These are phyloP conservation scores for Pelvicachromis taeniatus DNA, from an alignment of 2,113 vertebrate genomes.

Conservation along the genomic window DNA sequence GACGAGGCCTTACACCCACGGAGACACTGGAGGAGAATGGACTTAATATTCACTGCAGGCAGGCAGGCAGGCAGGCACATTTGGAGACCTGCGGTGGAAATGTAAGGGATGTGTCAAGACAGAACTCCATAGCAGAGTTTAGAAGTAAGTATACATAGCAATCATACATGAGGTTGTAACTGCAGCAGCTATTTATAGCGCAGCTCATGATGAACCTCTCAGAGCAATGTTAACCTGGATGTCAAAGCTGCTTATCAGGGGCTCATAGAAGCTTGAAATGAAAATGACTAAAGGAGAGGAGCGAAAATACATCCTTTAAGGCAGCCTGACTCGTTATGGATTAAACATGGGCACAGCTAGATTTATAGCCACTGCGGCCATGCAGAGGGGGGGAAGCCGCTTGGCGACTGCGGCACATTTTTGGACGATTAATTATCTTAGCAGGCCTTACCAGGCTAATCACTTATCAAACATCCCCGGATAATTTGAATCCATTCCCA, in stretches of 20 bases:
- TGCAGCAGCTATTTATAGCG: background rate
- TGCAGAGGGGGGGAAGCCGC: background rate
- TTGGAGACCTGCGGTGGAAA: constrained; percentile 3
- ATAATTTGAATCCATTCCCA: constrained; percentile 24
- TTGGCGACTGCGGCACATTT: constrained; percentile 12
- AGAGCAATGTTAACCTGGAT: background rate
- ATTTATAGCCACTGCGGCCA: background rate
- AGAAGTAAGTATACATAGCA: background rate
- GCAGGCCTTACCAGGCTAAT: constrained; percentile 27
- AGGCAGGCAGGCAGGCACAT: background rate
- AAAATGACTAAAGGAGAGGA: background rate
- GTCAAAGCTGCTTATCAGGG: background rate
- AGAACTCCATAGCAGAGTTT: background rate
- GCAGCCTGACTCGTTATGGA: background rate
- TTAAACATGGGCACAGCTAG: background rate
- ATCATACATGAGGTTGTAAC: background rate
- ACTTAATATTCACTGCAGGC: constrained; percentile 59
- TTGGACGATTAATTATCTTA: constrained; percentile 51
- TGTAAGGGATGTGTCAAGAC: background rate
- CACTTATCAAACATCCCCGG: constrained; percentile 46
- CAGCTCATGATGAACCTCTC: constrained; percentile 2
- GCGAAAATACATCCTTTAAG: background rate
- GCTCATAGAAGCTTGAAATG: background rate
- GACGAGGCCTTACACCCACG: constrained; percentile 67
- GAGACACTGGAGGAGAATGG: constrained; percentile 30